A percentile compares a stretch with the other conserved stretches of the same genome.
phyloP scores from a whole-genome alignment of 2,797 vertebrate species.

The Taenioides sp. region DNA sequence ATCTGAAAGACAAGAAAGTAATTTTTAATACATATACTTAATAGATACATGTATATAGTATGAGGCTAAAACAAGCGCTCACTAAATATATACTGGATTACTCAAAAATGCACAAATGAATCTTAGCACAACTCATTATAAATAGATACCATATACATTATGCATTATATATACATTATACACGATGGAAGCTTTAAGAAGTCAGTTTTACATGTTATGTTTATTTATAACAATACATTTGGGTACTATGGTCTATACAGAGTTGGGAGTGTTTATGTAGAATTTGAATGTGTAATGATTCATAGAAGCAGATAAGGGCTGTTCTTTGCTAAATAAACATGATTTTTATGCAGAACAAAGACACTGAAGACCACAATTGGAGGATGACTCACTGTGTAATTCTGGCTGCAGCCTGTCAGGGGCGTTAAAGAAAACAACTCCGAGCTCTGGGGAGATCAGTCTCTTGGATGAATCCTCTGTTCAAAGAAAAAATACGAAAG shows the following conservation, averaged over 20 bases:
- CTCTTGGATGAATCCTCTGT: conserved; percentile 82
- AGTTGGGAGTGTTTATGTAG: neutral
- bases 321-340: conserved; percentile 1
- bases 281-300: neutral
- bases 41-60: no score
- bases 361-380: neutral
- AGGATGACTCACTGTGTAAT: conserved; percentile 59
- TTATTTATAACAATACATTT: neutral
- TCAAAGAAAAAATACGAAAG: conserved; percentile 29
- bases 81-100: neutral
- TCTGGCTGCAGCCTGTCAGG: conserved; percentile 66
- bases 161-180: neutral
- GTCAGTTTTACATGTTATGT: neutral
- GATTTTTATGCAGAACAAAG: neutral
- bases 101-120: neutral
- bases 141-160: neutral
- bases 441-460: conserved; percentile 90
- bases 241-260: neutral
- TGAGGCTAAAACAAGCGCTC: neutral
- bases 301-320: neutral
- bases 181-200: neutral
- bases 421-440: conserved; percentile 90
- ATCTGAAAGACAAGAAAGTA: conserved; percentile 44
- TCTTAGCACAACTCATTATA: neutral
- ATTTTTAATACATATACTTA: no score